Base-by-base conservation (phyloP, 2,113 vertebrate species). In the Brachirus orientalis region DNA sequence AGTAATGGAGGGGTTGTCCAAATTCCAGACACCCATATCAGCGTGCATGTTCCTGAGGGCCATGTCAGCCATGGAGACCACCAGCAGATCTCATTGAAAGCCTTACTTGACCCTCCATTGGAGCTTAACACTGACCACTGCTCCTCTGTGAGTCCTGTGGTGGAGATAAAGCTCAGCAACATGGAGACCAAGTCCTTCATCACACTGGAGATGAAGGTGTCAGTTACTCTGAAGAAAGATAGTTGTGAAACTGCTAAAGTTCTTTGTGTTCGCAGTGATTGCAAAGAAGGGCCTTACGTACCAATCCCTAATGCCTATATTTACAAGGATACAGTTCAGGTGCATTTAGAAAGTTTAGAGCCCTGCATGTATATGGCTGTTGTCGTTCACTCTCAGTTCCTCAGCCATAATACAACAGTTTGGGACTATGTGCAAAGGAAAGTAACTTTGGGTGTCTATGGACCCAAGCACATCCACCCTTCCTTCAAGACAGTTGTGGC, bases 381-480 rank as follows among this genome's bases (percentile, higher is more conserved):
- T 0, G 94, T 98, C 1, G 95, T 95, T 13, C 95, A 95, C 14
- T 93, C 94, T 0, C 92, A 94, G 2, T 90, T 82, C 41, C 82
- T 96, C 33, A 88, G 91, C 18, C 94, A 92, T 76, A 95, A 94
- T 20, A 90, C 89, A 18, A 97, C 94, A 0, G 95, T 98, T 16
- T 99, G 98, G 98, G 95, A 99, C 63, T 94, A 96, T 43, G 94
- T 98, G 75, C 83, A 91, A 61, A 98, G 97, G 72, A 96, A 93
- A 61, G 82, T 99, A 45, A 99, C 96, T 0, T 85, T 99, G 51
- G 97, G 96, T 0, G 92, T 99, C 2, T 99, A 99, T 0, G 98
- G 98, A 38, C 98, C 98, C 33, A 98, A 98, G 46, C 96, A 99
- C 87, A 96, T 99, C 43, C 98, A 99, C 67, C 98, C 98, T 0